phyloP scores from a whole-genome alignment of 2,113 vertebrate genomes.

The Pelobates fuscus region DNA sequence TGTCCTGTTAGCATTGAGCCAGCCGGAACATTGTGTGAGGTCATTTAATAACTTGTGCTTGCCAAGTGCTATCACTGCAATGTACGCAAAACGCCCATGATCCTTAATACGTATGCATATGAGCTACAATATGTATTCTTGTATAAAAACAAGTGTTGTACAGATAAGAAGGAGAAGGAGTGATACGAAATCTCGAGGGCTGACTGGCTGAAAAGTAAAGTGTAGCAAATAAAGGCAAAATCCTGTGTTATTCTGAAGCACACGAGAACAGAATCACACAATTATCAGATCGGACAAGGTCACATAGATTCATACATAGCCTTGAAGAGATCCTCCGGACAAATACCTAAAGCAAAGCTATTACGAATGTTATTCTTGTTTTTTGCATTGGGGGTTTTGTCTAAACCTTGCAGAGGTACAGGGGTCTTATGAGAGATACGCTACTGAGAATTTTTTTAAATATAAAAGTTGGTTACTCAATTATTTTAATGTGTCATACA shows the following conservation, averaged over 20 bases:
- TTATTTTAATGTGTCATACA: too few species aligned
- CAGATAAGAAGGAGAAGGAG: constrained; percentile 10
- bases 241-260: neutral
- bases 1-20: too few species aligned
- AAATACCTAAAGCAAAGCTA: neutral
- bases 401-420: too few species aligned
- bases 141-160: neutral
- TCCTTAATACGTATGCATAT: too few species aligned
- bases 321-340: neutral
- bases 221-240: neutral
- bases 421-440: too few species aligned
- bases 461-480: too few species aligned
- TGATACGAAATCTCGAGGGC: neutral
- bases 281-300: constrained; percentile 26
- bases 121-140: too few species aligned
- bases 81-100: neutral
- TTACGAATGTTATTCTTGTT: too few species aligned
- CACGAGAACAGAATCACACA: neutral
- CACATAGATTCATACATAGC: neutral
- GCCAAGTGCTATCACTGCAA: neutral
- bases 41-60: neutral
- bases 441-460: too few species aligned
- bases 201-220: neutral
- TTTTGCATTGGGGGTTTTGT: too few species aligned
- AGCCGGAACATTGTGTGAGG: neutral